phyloP scores from a whole-genome alignment of 2,113 vertebrate species.

The Pheucticus melanocephalus region DNA sequence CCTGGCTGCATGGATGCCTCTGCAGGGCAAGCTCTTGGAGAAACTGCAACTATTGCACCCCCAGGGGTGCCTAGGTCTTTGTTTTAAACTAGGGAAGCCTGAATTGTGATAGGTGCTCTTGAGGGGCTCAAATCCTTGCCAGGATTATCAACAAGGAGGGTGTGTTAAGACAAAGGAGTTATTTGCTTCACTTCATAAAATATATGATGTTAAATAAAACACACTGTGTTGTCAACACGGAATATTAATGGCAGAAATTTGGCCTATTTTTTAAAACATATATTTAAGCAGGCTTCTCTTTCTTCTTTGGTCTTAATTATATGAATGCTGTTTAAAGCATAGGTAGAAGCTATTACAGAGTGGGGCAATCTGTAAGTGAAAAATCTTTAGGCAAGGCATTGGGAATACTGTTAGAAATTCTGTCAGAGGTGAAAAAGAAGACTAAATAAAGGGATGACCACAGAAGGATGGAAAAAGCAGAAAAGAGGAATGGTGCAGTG shows the following conservation, averaged over 20 bases:
- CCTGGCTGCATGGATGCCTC: neutral
- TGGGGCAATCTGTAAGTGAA: neutral
- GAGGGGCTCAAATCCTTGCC: neutral
- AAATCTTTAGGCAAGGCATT: neutral
- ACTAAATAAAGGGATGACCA: neutral
- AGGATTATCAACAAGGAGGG: neutral
- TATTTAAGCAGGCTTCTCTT: neutral
- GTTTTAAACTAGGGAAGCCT: neutral
- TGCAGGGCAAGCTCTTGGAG: neutral
- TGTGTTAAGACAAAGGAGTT: neutral
- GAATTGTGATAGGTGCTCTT: neutral
- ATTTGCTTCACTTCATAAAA: neutral
- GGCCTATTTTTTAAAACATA: neutral
- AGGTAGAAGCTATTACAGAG: neutral
- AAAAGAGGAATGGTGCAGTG: neutral
- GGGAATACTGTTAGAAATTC: neutral
- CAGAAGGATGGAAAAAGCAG: neutral
- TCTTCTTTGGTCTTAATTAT: neutral
- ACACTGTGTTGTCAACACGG: neutral
- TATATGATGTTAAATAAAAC: neutral
- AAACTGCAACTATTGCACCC: neutral
- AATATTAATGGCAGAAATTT: neutral
- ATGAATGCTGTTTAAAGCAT: neutral
- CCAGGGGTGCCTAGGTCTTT: neutral
- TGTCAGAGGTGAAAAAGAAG: neutral